Evolutionary conservation across 2,113 vertebrate species (phyloP).

Genomic region (Anas platyrhynchos): DNA sequence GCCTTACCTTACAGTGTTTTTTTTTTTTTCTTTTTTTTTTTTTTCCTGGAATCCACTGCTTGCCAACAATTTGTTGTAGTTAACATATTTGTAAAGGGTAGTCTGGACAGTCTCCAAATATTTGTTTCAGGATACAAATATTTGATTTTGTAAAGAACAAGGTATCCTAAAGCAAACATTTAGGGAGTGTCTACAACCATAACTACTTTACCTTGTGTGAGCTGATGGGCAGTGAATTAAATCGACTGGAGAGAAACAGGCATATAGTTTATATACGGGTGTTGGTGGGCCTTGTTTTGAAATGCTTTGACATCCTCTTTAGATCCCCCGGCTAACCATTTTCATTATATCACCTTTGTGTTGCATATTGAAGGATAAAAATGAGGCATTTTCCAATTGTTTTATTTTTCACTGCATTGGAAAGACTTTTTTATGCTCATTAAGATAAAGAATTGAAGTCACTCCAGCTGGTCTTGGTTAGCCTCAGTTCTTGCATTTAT

Average conservation of each 20-base stretch:
- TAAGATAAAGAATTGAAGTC: background rate
- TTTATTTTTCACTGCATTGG: background rate
- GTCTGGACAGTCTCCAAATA: conserved; percentile 31
- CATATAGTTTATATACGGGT: background rate
- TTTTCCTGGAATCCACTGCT: background rate
- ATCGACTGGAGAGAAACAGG: background rate
- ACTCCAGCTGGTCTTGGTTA: background rate
- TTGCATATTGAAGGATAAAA: background rate
- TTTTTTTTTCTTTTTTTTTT: background rate
- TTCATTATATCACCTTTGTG: background rate
- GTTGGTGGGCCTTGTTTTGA: background rate
- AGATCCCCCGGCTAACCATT: background rate
- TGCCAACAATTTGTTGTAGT: background rate
- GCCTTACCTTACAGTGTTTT: background rate
- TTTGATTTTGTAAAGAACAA: conserved; percentile 58
- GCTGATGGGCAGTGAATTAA: background rate
- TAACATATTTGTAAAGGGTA: conserved; percentile 5
- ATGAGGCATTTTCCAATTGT: background rate
- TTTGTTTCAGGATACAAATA: conserved; percentile 65
- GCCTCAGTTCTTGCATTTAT: background rate
- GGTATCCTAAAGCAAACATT: conserved; percentile 40
- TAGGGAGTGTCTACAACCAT: conserved; percentile 13
- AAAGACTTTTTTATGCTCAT: background rate
- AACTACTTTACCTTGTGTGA: background rate
- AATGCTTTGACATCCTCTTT: background rate